Base-by-base conservation (phyloP, 2,888 invertebrate genomes). In the Unio pictorum region DNA sequence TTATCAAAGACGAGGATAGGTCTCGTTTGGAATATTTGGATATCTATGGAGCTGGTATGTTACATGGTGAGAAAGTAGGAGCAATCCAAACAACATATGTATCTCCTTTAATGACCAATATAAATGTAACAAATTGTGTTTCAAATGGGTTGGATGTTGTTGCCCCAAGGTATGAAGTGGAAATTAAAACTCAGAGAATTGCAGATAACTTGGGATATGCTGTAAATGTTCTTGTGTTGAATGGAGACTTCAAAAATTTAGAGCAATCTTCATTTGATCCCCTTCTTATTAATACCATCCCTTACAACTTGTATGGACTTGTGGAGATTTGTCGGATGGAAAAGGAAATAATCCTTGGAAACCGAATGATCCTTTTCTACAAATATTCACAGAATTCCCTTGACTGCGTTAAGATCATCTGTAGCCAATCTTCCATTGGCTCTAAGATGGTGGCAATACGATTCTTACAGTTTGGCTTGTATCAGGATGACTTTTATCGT, bases 401-500 rank as follows among this genome's bases (percentile, higher is more conserved):
- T 0, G 99, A 98, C 88, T 99, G 99, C 88, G 95, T 99, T 0
- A 99, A 99, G 90, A 96, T 98, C 81, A 97, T 99, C 88, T 95
- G 69, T 95, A 75, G 96, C 74, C 57, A 57, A 4, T 93, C 94
- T 72, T 95, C 66, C 45, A 74, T 94, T 86, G 93, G 94, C 74
- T 94, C 95, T 0, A 97, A 97, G 87, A 95, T 95, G 20, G 93
- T 98, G 83, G 97, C 97, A 15, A 95, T 98, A 84, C 92, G 89
- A 56, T 88, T 89, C 70, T 80, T 89, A 6, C 89, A 89, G 75
- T 74, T 90, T 61, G 88, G 88, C 71, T 70, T 90, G 60, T 89
- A 83, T 72, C 81, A 88, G 64, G 89, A 90, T 68, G 85, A 86
- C 58, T 89, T 89, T 95, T 23, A 86, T 61, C 81, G 94, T 94